These are phyloP conservation scores for Coregonus ussuriensis DNA, from an alignment of 2,797 vertebrate genomes.

Conservation along the genomic window DNA sequence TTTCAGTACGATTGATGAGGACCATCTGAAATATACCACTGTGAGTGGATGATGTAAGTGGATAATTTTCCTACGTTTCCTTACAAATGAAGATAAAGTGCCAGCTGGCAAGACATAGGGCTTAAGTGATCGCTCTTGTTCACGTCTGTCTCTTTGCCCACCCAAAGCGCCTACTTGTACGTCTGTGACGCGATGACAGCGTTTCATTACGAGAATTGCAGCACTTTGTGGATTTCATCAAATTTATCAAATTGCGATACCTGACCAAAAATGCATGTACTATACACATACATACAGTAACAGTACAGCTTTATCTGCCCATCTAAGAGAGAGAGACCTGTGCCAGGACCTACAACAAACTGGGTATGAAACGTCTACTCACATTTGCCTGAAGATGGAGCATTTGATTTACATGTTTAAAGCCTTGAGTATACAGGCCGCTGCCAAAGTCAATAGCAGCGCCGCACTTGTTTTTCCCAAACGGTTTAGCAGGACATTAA, in stretches of 20 bases:
- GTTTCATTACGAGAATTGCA: conserved; percentile 46
- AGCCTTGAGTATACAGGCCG: conserved; percentile 69
- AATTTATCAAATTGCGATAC: conserved; percentile 68
- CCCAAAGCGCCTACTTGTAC: conserved; percentile 36
- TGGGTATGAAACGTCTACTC: conserved; percentile 78
- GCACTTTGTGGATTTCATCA: conserved; percentile 68
- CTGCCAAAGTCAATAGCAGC: conserved; percentile 93
- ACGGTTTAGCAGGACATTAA: conserved; percentile 90
- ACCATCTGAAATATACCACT: conserved; percentile 48
- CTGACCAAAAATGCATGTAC: conserved; percentile 43
- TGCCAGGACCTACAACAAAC: conserved; percentile 71
- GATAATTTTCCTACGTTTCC: neutral
- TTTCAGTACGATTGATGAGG: conserved; percentile 55
- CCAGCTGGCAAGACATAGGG: conserved; percentile 14
- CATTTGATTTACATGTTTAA: conserved; percentile 84
- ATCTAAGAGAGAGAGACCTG: conserved; percentile 47
- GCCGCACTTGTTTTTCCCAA: conserved; percentile 86
- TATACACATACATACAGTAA: conserved; percentile 39
- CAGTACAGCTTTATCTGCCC: conserved; percentile 62
- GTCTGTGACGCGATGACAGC: conserved; percentile 67
- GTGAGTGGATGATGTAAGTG: neutral
- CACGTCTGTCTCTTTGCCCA: conserved; percentile 21
- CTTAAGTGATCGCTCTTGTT: conserved; percentile 37
- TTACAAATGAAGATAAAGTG: conserved; percentile 41
- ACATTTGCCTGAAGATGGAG: conserved; percentile 78